phyloP scores from a whole-genome alignment of 2,797 vertebrate genomes.

The Florisuga fusca region DNA sequence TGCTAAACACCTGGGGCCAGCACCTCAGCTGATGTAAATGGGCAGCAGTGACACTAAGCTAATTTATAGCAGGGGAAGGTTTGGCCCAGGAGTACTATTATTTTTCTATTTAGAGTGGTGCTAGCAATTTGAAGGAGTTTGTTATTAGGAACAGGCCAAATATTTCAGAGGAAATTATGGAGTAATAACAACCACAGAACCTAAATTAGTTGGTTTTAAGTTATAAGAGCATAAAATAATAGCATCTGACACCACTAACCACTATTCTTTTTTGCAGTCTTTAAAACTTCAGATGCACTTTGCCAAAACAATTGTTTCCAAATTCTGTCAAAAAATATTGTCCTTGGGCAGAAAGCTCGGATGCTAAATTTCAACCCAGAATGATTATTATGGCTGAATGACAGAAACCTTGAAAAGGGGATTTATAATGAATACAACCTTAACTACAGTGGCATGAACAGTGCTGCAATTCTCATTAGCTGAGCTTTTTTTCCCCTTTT shows the following conservation, averaged over 20 bases:
- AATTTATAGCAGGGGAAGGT: slow-evolving; percentile 28
- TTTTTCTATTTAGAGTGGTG: slow-evolving; percentile 45
- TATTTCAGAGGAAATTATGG: slow-evolving; percentile 57
- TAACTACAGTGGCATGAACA: slow-evolving; percentile 5
- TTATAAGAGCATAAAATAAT: slow-evolving; percentile 68
- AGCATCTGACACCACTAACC: slow-evolving; percentile 66
- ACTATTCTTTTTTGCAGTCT: slow-evolving; percentile 47
- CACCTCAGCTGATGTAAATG: slow-evolving; percentile 29
- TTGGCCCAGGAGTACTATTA: slow-evolving; percentile 10
- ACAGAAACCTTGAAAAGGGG: slow-evolving; percentile 59
- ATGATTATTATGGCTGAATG: slow-evolving; percentile 55
- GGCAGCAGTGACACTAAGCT: neutral
- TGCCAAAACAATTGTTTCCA: slow-evolving; percentile 76
- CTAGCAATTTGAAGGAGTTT: slow-evolving; percentile 53
- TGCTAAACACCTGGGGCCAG: slow-evolving; percentile 18
- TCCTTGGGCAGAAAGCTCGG: slow-evolving; percentile 64
- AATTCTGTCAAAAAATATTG: slow-evolving; percentile 71
- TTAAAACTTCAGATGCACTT: neutral
- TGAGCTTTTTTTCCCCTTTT: neutral
- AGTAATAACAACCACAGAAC: slow-evolving; percentile 55
- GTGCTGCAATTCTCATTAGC: slow-evolving; percentile 66
- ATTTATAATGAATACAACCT: slow-evolving; percentile 55
- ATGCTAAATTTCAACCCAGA: slow-evolving; percentile 57
- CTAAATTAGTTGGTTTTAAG: slow-evolving; percentile 65
- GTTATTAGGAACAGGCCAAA: slow-evolving; percentile 43